These are phyloP conservation scores for Aptenodytes forsteri DNA, from an alignment of 2,113 vertebrate genomes.

Conservation along the genomic window DNA sequence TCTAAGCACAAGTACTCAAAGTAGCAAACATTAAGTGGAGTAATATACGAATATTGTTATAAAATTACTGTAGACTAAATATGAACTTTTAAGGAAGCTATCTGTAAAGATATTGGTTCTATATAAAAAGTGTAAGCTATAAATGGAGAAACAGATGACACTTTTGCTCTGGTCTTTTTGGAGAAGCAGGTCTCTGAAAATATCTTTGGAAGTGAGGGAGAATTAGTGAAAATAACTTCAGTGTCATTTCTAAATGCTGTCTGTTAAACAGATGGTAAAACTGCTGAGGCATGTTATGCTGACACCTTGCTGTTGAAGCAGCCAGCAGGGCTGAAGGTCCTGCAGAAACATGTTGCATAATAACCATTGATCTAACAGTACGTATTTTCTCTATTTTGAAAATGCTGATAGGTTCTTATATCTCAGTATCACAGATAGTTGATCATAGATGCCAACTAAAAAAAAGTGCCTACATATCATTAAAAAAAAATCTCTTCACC, in stretches of 20 bases:
- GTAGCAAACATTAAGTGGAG: neutral
- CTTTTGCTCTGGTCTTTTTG: neutral
- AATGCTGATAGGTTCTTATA: neutral
- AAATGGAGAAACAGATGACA: neutral
- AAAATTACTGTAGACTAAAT: neutral
- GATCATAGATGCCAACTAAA: neutral
- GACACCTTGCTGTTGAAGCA: constrained; percentile 13
- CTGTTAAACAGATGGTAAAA: constrained; percentile 32
- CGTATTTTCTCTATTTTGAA: neutral
- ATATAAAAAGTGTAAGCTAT: neutral
- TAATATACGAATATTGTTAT: neutral
- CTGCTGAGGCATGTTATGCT: constrained; percentile 24
- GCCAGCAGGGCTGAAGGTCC: neutral
- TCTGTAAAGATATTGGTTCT: neutral
- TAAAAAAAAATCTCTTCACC: neutral
- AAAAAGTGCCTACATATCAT: neutral
- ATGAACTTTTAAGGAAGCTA: neutral
- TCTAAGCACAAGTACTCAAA: neutral
- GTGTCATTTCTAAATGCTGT: neutral
- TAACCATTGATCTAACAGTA: neutral
- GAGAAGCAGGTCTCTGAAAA: neutral
- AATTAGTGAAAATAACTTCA: constrained; percentile 2
- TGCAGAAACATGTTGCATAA: neutral
- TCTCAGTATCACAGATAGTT: neutral
- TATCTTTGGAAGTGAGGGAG: neutral